Evolutionary conservation across 23 tunicate species (phyloP), one percentile per base, ranked within the genome.

Genomic region (Oikopleura dioica): DNA sequence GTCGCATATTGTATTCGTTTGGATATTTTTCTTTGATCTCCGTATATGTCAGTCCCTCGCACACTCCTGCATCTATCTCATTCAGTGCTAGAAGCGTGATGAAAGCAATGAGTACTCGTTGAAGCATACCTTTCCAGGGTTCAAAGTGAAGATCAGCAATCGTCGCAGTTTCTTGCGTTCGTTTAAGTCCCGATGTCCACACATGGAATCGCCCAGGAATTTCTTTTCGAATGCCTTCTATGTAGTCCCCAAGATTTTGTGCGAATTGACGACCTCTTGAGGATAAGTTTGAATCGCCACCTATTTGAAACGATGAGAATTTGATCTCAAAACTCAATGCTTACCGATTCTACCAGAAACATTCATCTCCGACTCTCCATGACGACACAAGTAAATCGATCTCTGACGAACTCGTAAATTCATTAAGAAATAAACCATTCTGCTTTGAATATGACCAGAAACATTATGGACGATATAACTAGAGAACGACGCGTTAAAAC

Each of bases 341-440:
- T n/a, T n/a, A n/a, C n/a, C n/a, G n/a, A n/a, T 85, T 36, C 89
- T 76, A 0, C 97, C 97, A 59, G 80, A 80, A 26, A 85, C 16
- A 50, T 91, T 91, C 87, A 91, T 79, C 30, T 91, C 97, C 68
- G 92, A 85, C 37, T 91, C 97, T 16, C 97, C 97, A 76, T 91
- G 97, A 83, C 88, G 78, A 35, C 69, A 81, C 0, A 85, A 72
- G 38, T 82, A 85, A 0, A 85, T 85, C 0, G 84, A 78, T 35
- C 97, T 78, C 21, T 87, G 97, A 31, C 86, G 68, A 12, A 91
- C 81, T 51, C 85, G 92, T 50, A 84, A 82, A 76, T 91, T 91
- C 97, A 91, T 91, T 76, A 91, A 82, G 69, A 85, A 91, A 44
- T 91, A 91, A 1, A 91, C 89, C 34, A 91, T 91, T 31, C 92